Conservation (phyloP, 2,113 vertebrate species). For the Nerophis ophidion region DNA sequence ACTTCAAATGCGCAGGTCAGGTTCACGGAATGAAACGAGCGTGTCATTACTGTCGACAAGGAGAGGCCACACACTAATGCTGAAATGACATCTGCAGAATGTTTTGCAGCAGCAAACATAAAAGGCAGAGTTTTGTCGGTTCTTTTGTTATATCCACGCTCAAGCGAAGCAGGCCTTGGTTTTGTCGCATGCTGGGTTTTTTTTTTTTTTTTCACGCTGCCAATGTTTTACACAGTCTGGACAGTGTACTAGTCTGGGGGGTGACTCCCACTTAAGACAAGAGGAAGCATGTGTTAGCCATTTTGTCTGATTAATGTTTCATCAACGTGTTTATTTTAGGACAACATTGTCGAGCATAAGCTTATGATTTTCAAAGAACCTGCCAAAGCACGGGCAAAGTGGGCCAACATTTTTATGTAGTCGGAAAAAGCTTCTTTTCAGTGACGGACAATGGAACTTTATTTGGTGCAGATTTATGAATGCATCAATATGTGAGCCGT, state of each 20-base stretch:
- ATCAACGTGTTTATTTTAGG: conserved; percentile 59
- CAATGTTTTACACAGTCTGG: conserved; percentile 44
- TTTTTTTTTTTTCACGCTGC: conserved; percentile 43
- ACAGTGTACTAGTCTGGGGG: conserved; percentile 27
- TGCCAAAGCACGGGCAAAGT: conserved; percentile 12
- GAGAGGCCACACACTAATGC: conserved; percentile 25
- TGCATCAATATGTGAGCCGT: conserved; percentile 32
- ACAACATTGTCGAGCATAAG: conserved; percentile 30
- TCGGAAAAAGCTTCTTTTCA: conserved; percentile 21
- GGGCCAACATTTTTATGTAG: conserved; percentile 8
- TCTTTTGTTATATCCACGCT: conserved; percentile 38
- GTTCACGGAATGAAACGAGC: conserved; percentile 47
- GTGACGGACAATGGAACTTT: conserved; percentile 24
- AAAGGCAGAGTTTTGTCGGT: conserved; percentile 15
- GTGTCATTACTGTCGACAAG: conserved; percentile 59
- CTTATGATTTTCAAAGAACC: conserved; percentile 25
- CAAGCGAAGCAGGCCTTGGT: conserved; percentile 47
- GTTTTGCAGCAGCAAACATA: conserved; percentile 49
- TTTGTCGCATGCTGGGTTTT: conserved; percentile 44
- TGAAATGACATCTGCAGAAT: conserved; percentile 55
- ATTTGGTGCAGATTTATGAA: conserved; percentile 37
- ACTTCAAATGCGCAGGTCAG: conserved; percentile 54
- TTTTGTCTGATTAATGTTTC: conserved; percentile 66
- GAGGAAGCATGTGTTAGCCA: conserved; percentile 58
- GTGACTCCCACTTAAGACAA: conserved; percentile 39